phyloP scores from a whole-genome alignment of 2,797 vertebrate genomes.

The Myotis findleyi region DNA sequence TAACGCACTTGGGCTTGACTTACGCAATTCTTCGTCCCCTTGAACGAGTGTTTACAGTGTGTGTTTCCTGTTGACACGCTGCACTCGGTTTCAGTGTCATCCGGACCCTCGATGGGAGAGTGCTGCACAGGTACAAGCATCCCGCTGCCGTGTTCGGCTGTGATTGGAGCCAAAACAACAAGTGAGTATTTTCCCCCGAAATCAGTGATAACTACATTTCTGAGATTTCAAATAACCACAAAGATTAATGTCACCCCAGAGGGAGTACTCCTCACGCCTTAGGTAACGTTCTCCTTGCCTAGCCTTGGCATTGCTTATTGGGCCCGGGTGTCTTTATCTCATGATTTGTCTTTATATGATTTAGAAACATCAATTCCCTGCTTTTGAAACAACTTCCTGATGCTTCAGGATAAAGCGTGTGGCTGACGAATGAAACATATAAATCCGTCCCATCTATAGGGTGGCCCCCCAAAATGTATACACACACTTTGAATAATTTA shows the following conservation, averaged over 20 bases:
- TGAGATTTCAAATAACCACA: not conserved
- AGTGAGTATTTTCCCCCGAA: conserved; percentile 88
- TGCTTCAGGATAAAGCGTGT: not conserved
- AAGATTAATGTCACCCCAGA: not conserved
- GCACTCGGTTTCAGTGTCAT: conserved; percentile 92
- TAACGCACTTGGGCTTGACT: not conserved
- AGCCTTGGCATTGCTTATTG: not conserved
- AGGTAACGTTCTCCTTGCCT: not conserved
- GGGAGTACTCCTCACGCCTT: not conserved
- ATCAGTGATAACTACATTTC: not conserved
- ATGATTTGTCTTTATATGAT: not conserved
- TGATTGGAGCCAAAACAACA: conserved; percentile 99
- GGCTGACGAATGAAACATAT: not conserved
- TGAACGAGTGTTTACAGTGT: not conserved
- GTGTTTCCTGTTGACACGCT: conserved; percentile 60
- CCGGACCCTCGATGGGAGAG: conserved; percentile 94
- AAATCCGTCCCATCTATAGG: not conserved
- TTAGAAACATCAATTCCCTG: not conserved
- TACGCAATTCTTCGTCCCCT: conserved; percentile 6
- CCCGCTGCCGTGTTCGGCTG: conserved; percentile 98
- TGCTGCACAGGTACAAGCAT: conserved; percentile 98
- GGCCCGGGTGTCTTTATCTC: not conserved
- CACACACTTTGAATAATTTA: no score
- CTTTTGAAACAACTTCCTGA: not conserved
- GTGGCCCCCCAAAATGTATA: no score